Conservation (phyloP, 2,888 invertebrate genomes). For the Operophtera brumata region DNA sequence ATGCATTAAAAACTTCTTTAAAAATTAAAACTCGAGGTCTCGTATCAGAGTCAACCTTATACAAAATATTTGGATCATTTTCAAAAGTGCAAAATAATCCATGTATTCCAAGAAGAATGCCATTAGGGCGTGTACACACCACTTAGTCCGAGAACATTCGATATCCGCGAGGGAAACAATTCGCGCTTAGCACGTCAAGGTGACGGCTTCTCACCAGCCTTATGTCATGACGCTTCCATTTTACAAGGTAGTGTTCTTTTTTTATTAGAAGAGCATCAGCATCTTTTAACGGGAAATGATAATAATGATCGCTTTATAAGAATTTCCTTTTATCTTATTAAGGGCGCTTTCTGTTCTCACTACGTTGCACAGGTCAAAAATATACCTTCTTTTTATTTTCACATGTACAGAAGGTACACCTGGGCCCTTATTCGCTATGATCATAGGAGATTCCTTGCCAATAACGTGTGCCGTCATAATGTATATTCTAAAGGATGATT, state of each 20-base stretch:
- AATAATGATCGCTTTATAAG: constrained; percentile 3
- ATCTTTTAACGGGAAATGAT: constrained; percentile 3
- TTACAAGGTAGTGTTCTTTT: constrained; percentile 16
- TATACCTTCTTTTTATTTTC: too few species aligned
- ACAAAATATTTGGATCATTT: not conserved
- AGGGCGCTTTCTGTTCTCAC: not conserved
- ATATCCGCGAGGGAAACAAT: constrained; percentile 42
- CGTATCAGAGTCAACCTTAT: too few species aligned
- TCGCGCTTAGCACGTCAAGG: constrained; percentile 35
- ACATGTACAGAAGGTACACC: too few species aligned
- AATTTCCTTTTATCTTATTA: constrained; percentile 3
- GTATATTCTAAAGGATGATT: too few species aligned
- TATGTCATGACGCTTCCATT: constrained; percentile 19
- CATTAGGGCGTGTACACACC: constrained; percentile 38
- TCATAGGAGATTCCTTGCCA: too few species aligned
- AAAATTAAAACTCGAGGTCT: too few species aligned
- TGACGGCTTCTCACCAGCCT: constrained; percentile 30
- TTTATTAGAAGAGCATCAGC: constrained; percentile 15
- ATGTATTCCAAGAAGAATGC: constrained; percentile 26
- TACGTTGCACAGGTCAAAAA: too few species aligned
- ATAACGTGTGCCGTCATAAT: too few species aligned
- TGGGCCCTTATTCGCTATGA: too few species aligned
- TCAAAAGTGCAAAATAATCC: not conserved
- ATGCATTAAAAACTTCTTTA: too few species aligned
- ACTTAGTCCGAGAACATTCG: constrained; percentile 46